A percentile compares a stretch with the other conserved stretches of the same genome.
Evolutionary conservation across 1,140 invertebrate species (phyloP).

Genomic region (Harlomillsia oculata): DNA sequence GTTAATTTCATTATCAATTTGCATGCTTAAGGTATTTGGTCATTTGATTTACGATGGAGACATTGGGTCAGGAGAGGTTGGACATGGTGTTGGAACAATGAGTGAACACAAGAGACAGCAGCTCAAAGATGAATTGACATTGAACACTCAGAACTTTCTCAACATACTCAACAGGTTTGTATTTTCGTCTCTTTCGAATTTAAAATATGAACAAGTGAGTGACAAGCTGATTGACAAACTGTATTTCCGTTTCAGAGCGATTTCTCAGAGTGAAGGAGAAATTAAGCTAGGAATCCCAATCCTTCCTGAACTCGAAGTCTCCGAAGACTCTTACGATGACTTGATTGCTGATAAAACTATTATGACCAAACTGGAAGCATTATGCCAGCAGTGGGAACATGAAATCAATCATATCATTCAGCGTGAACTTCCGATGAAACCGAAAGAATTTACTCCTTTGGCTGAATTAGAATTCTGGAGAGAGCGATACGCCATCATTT

Average conservation of each 20-base stretch:
- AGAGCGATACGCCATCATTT: conserved; percentile 61
- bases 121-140: conserved; percentile 44
- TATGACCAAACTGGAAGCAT: conserved; percentile 38
- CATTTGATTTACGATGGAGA: too few species aligned
- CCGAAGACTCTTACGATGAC: conserved; percentile 38
- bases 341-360: conserved; percentile 40
- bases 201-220: too few species aligned
- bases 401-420: conserved; percentile 40
- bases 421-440: conserved; percentile 36
- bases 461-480: conserved; percentile 76
- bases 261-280: conserved; percentile 45
- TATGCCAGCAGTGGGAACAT: conserved; percentile 40
- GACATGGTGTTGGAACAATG: too few species aligned
- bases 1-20: too few species aligned
- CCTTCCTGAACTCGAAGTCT: conserved; percentile 33
- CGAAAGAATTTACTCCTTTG: conserved; percentile 61
- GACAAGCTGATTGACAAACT: too few species aligned
- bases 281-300: conserved; percentile 42
- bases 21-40: too few species aligned
- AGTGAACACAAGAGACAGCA: conserved; percentile 28
- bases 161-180: conserved; percentile 36
- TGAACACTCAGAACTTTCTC: conserved; percentile 44
- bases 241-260: conserved; percentile 37
- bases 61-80: too few species aligned
- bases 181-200: too few species aligned